Evolutionary conservation across 2,888 invertebrate species (phyloP), one percentile per base, ranked within the genome.

Genomic region (Mythimna ferrago): DNA sequence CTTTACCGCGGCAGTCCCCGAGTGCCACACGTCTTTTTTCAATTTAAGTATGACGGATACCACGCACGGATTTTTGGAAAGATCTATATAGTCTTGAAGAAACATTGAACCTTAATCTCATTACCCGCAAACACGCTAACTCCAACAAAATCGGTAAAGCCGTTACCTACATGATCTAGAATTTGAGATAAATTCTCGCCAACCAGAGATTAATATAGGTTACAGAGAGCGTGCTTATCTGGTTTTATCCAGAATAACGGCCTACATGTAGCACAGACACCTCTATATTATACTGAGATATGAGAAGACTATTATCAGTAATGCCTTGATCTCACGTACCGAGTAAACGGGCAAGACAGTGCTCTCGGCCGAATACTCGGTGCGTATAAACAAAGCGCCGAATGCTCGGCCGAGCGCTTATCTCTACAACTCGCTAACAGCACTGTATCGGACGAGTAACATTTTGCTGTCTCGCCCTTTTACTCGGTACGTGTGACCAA

Each of bases 71-170:
- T 32, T 7, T 26, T 56, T 48, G 38, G 19, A 14, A 66, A 54
- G 2, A 32, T 19, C 16, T 38, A 48, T 26, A 1, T 32, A 10
- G 2, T 61, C 26, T n/a, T 19, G 2, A 21, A 6, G n/a, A 26
- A 56, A 1, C 9, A 41, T 32, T 16, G 1, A 38, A 21, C 51
- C 19, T 35, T 53, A 6, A 63, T 3, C n/a, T 63, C 21, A 62
- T 11, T 19, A 62, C 57, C 41, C 58, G 7, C 26, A 80, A 38
- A 61, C 53, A 41, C 54, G 61, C 75, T 74, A 19, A 74, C 44
- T 69, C 21, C 32, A 61, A 41, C 74, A 51, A 75, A 75, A 75
- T 78, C 79, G 78, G 78, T 72, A 78, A 57, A 62, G 56, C 72
- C 61, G 53, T 51, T 26, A 48, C 48, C 44, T 48, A 78, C 21